Percentiles rank a stretch among this genome's conserved stretches.
Evolutionary conservation across 1,140 invertebrate genomes (phyloP).

Genomic region (Aradophagus sp.): DNA sequence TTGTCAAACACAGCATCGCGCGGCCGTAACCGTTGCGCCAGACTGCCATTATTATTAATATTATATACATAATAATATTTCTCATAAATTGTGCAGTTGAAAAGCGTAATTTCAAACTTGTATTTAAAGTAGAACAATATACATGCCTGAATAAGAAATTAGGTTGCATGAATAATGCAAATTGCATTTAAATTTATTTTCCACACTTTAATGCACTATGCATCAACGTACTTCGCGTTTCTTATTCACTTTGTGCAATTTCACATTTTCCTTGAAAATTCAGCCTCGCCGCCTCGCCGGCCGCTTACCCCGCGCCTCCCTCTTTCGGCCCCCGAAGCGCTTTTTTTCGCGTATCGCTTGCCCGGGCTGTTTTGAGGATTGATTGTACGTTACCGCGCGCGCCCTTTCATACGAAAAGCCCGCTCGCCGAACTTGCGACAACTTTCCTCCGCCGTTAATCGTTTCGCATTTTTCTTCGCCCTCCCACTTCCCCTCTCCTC

Average conservation of each 20-base stretch:
- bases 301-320: too few species aligned
- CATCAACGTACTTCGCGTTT: constrained; percentile 56
- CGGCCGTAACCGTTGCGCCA: constrained; percentile 30
- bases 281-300: constrained; percentile 35
- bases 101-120: constrained; percentile 59
- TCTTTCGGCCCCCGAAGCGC: constrained; percentile 12
- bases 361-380: constrained; percentile 26
- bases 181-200: constrained; percentile 60
- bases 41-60: constrained; percentile 52
- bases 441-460: constrained; percentile 34
- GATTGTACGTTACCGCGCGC: constrained; percentile 33
- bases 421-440: constrained; percentile 11
- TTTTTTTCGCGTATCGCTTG: constrained; percentile 20
- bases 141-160: constrained; percentile 59
- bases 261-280: constrained; percentile 52
- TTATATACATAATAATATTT: constrained; percentile 58
- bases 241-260: constrained; percentile 54
- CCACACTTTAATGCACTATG: constrained; percentile 59
- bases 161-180: constrained; percentile 59
- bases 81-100: constrained; percentile 56
- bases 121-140: constrained; percentile 60
- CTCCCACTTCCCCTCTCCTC: too few species aligned
- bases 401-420: constrained; percentile 34
- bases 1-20: constrained; percentile 41
- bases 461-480: constrained; percentile 6